phyloP scores from a whole-genome alignment of 1,140 invertebrate genomes.

The Zaprionus vittiger region DNA sequence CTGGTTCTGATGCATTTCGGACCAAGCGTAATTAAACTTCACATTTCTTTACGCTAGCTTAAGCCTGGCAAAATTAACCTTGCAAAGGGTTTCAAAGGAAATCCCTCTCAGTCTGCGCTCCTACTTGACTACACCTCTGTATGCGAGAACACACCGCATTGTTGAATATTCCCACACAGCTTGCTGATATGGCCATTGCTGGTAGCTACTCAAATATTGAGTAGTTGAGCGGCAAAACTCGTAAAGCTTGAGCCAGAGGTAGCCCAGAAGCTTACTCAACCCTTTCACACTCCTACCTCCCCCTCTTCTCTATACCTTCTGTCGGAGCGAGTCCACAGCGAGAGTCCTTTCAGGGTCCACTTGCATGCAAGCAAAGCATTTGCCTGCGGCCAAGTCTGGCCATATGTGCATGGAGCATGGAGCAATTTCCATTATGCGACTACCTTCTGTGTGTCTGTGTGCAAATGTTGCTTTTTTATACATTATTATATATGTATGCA shows the following conservation, averaged over 20 bases:
- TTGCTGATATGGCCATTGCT: constrained; percentile 35
- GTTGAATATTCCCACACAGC: constrained; percentile 2
- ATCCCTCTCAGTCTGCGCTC: neutral
- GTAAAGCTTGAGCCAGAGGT: constrained; percentile 42
- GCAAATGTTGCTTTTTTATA: constrained; percentile 16
- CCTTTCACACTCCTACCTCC: neutral
- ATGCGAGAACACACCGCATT: neutral
- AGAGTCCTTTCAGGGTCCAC: constrained; percentile 55
- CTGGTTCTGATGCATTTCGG: too few species aligned
- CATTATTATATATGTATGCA: constrained; percentile 16
- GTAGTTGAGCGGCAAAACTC: constrained; percentile 45
- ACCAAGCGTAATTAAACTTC: too few species aligned
- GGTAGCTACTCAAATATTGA: constrained; percentile 50
- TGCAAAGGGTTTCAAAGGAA: neutral
- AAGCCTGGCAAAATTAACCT: neutral
- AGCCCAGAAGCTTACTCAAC: constrained; percentile 17
- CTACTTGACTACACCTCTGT: constrained; percentile 15
- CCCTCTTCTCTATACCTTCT: too few species aligned
- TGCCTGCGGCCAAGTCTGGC: constrained; percentile 53
- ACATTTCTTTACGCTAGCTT: neutral
- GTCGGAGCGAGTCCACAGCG: neutral
- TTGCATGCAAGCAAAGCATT: constrained; percentile 70
- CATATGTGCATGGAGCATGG: constrained; percentile 37
- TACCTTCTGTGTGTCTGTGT: constrained; percentile 4
- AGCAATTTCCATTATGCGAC: constrained; percentile 18